phyloP scores from a whole-genome alignment of 2,888 invertebrate species.

The Microchrysa polita region DNA sequence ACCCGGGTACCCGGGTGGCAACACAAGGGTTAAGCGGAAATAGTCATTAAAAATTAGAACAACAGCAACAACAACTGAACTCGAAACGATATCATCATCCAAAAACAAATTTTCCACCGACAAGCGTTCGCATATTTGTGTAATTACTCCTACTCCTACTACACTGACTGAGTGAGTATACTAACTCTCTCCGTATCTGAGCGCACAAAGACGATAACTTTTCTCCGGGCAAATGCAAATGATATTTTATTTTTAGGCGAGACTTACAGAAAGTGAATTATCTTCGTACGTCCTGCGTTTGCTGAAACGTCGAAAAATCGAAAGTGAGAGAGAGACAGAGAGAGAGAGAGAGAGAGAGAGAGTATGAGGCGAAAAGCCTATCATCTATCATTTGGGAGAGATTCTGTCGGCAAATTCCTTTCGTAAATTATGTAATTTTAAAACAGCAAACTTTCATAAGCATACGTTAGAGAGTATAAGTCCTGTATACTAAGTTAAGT shows the following conservation, averaged over 20 bases:
- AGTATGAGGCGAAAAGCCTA: slow-evolving; percentile 8
- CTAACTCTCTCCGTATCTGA: too few species aligned
- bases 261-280: slow-evolving; percentile 4
- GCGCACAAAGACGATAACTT: slow-evolving; percentile 8
- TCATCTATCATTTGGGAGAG: slow-evolving; percentile 29
- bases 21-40: too few species aligned
- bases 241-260: slow-evolving; percentile 17
- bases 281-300: slow-evolving; percentile 5
- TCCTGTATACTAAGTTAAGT: too few species aligned
- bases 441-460: slow-evolving; percentile 25
- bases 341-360: too few species aligned
- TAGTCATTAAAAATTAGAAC: slow-evolving; percentile 34
- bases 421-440: slow-evolving; percentile 10
- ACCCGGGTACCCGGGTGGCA: too few species aligned
- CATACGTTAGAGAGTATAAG: slow-evolving; percentile 30
- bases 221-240: slow-evolving; percentile 18
- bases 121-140: slow-evolving; percentile 12
- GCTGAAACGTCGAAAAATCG: too few species aligned
- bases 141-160: slow-evolving; percentile 12
- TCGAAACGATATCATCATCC: neutral
- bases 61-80: neutral
- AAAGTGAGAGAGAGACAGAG: too few species aligned
- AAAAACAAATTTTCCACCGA: neutral
- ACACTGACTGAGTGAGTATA: neutral
- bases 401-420: slow-evolving; percentile 1